Conservation (phyloP, 1,140 invertebrate species). For the Tetramorium parvispinum region DNA sequence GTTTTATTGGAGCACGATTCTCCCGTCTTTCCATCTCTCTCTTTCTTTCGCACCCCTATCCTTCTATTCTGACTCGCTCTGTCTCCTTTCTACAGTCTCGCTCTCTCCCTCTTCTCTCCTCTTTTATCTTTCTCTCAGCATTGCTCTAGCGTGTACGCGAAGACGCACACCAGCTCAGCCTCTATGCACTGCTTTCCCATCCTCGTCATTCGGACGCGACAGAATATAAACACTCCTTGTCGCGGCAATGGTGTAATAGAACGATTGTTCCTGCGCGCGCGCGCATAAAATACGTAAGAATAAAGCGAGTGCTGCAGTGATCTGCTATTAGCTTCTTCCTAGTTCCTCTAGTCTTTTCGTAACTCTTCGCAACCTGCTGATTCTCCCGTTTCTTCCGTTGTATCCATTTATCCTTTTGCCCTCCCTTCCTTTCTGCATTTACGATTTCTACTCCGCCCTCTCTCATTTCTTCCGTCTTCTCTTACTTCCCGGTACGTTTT, state of each 20-base stretch:
- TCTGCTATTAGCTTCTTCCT: slow-evolving; percentile 16
- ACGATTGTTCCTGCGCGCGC: slow-evolving; percentile 51
- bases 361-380: slow-evolving; percentile 23
- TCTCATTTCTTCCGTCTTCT: slow-evolving; percentile 38
- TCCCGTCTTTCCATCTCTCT: slow-evolving; percentile 1
- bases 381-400: slow-evolving; percentile 49
- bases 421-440: slow-evolving; percentile 23
- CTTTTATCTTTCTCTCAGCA: slow-evolving; percentile 35
- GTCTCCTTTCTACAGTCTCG: background rate
- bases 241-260: slow-evolving; percentile 73
- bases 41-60: slow-evolving; percentile 4
- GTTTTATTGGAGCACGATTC: slow-evolving; percentile 53
- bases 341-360: slow-evolving; percentile 39
- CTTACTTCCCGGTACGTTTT: slow-evolving; percentile 22
- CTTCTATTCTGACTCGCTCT: background rate
- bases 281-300: slow-evolving; percentile 70
- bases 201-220: slow-evolving; percentile 32
- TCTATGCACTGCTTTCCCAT: slow-evolving; percentile 17
- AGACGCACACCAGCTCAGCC: slow-evolving; percentile 25
- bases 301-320: slow-evolving; percentile 34
- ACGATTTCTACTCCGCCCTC: slow-evolving; percentile 54
- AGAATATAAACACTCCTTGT: slow-evolving; percentile 68
- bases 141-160: slow-evolving; percentile 6
- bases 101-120: slow-evolving; percentile 14
- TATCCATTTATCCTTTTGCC: slow-evolving; percentile 65